Conservation (phyloP, 30 jellyfish, hydroid and myxozoan species). For the Aurelia aurita complex sp. Pacific region DNA sequence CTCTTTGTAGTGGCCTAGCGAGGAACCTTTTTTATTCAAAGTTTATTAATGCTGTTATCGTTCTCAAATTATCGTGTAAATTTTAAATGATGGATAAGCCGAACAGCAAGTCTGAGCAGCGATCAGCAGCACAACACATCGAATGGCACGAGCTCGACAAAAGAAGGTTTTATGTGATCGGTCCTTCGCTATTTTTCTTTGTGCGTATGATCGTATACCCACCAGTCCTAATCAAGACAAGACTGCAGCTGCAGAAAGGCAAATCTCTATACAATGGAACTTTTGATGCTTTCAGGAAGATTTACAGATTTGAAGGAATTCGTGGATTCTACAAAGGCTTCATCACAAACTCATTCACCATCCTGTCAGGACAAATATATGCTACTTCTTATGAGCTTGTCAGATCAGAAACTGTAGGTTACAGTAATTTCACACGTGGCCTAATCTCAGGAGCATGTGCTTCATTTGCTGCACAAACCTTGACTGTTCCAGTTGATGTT, state of each 20-base stretch:
- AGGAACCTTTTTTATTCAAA: too few species aligned
- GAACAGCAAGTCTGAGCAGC: neutral
- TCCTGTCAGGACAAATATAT: conserved; percentile 85
- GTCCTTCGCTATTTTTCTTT: conserved; percentile 86
- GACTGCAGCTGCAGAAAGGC: conserved; percentile 87
- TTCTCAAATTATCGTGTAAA: too few species aligned
- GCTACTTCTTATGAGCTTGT: conserved; percentile 85
- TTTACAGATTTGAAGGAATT: conserved; percentile 84
- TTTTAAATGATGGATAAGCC: neutral
- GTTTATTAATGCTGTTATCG: too few species aligned
- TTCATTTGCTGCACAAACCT: conserved; percentile 93
- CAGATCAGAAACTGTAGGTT: conserved; percentile 59
- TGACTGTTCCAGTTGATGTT: conserved; percentile 96
- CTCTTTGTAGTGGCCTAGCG: too few species aligned
- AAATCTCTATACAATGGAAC: conserved; percentile 80
- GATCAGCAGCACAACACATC: conserved; percentile 78
- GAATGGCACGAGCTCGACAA: conserved; percentile 97
- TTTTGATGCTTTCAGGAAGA: conserved; percentile 85
- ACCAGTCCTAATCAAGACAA: conserved; percentile 87
- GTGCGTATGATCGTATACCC: conserved; percentile 90
- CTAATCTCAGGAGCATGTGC: conserved; percentile 93
- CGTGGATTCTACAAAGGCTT: conserved; percentile 97
- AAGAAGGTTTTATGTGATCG: conserved; percentile 78
- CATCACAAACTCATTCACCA: conserved; percentile 63
- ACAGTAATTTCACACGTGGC: conserved; percentile 69